Percentiles rank a stretch among this genome's conserved stretches.
These are phyloP conservation scores for Notechis scutatus DNA, from an alignment of 2,113 vertebrate species.

Conservation along the genomic window DNA sequence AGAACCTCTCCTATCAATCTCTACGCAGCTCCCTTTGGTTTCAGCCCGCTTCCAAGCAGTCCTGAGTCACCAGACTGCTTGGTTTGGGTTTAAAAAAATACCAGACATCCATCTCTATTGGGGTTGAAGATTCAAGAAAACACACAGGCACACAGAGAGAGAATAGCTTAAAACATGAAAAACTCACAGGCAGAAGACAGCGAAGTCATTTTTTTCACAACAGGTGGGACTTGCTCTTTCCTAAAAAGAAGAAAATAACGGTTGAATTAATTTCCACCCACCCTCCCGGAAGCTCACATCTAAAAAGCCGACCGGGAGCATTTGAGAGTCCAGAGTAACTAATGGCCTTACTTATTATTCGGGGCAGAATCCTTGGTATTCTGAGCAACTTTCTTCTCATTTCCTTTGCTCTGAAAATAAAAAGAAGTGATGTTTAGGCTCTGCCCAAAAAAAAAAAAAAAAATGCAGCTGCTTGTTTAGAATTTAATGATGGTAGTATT, in stretches of 20 bases:
- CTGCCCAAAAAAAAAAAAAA: no score
- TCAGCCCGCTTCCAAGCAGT: neutral
- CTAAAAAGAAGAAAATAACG: neutral
- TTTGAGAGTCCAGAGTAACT: rapidly evolving
- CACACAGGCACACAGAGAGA: neutral
- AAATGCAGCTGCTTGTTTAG: neutral
- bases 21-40: no score
- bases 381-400: constrained; percentile 44
- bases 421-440: neutral
- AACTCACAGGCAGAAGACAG: constrained; percentile 48
- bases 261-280: constrained; percentile 7
- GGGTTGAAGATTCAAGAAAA: neutral
- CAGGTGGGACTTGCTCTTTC: neutral
- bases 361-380: constrained; percentile 42
- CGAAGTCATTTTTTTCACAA: neutral
- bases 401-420: constrained; percentile 58
- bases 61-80: neutral
- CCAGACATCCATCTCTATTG: neutral
- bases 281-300: neutral
- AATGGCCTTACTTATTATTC: constrained; percentile 55
- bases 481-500: neutral
- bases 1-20: neutral
- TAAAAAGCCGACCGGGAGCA: no score
- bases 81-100: neutral
- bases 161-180: neutral